Base-by-base conservation (phyloP, 2,888 invertebrate species). In the Cryptophagus acutangulus region DNA sequence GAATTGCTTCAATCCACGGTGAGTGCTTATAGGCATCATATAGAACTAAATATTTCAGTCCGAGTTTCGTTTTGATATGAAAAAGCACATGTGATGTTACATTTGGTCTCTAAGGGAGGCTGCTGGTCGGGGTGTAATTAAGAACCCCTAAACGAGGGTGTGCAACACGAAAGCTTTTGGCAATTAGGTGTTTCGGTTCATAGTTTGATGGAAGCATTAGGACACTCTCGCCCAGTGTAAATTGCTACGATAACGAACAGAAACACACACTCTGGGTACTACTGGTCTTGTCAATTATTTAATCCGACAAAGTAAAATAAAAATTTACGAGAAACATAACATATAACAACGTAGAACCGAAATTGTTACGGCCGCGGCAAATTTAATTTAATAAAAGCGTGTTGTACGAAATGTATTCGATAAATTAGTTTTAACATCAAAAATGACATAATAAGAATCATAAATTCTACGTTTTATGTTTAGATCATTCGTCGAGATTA, bases 101-200 rank as follows among this genome's bases (percentile, higher is more conserved):
- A 43, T 48, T 45, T 49, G 37, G 36, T 43, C 46, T 49, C 41
- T 36, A 36, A 40, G 50, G 49, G 52, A 42, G 40, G 41, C 40
- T 39, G 42, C 43, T 43, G 38, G 33, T 35, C 43, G 41, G 40
- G 43, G 44, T 40, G 57, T 62, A 64, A 66, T 66, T 66, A 66
- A 64, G 59, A 60, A 57, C 58, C 61, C 61, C 62, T 46, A 18
- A 48, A 45, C 44, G 54, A 55, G 58, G 61, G 59, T 49, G 48
- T 52, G 45, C 45, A 60, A 61, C 62, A 61, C 61, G 63, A 66
- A 65, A 66, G 66, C 66, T 66, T 66, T 66, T 60, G 61, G 65
- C 65, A 64, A 66, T 66, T 66, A 63, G 62, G 58, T 55, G 63
- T 64, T 63, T 58, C 61, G 62, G 56, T 59, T 57, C 58, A 49